A percentile compares a stretch with the other conserved stretches of the same genome.
Conservation (phyloP, 2,888 invertebrate genomes). For the Tenthredo amoena region DNA sequence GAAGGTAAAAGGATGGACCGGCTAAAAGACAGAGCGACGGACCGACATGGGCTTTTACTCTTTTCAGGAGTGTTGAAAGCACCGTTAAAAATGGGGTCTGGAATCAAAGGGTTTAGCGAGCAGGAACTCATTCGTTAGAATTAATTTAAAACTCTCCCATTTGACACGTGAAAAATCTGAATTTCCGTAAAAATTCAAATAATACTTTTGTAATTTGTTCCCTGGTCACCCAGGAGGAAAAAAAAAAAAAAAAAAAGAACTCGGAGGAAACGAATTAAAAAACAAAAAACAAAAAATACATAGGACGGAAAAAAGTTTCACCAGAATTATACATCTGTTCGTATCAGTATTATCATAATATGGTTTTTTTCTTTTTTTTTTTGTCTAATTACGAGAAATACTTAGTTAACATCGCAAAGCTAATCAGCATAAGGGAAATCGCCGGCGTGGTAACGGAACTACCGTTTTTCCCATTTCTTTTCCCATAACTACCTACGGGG, state of each 20-base stretch:
- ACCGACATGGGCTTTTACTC: not conserved
- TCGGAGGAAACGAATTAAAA: not conserved
- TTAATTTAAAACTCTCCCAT: not conserved
- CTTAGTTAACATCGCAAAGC: conserved; percentile 50
- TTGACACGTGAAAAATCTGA: not conserved
- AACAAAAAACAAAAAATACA: not conserved
- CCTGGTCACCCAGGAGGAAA: not conserved
- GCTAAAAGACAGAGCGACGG: not conserved
- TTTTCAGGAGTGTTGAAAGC: conserved; percentile 4
- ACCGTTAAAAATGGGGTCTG: not conserved
- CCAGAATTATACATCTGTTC: not conserved
- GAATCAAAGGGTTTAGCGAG: conserved; percentile 6
- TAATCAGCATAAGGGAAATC: conserved; percentile 57
- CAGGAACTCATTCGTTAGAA: not conserved
- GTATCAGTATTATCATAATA: not conserved
- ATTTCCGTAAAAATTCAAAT: not conserved
- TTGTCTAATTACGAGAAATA: conserved; percentile 21
- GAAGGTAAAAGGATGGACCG: not conserved
- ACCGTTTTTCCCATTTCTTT: conserved; percentile 54
- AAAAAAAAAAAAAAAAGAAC: not conserved
- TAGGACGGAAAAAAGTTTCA: not conserved
- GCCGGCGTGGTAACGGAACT: conserved; percentile 53
- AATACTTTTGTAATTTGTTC: not conserved
- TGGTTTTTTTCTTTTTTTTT: too few species aligned
- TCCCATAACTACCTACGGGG: conserved; percentile 39